Evolutionary conservation across 2,797 vertebrate species (phyloP).

Genomic region (Chaetodon trifasciatus): DNA sequence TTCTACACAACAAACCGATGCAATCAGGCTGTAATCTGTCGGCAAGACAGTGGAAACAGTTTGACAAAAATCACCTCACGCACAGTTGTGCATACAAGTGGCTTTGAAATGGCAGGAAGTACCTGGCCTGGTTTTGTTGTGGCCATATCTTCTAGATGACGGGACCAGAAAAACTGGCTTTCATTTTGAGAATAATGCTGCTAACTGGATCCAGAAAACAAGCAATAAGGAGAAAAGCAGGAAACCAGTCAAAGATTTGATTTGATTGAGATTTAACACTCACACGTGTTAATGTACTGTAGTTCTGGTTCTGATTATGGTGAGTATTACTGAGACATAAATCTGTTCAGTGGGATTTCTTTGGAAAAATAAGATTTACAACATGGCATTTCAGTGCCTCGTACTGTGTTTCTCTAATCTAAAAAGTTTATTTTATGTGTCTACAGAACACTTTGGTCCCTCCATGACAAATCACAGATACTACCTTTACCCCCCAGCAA

Average conservation of each 20-base stretch:
- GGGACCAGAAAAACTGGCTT: constrained; percentile 11
- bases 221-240: constrained; percentile 7
- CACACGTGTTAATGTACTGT: background rate
- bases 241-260: background rate
- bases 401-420: background rate
- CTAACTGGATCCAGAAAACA: constrained; percentile 15
- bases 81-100: background rate
- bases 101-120: constrained; percentile 29
- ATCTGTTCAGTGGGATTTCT: too few species aligned
- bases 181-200: constrained; percentile 14
- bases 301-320: background rate
- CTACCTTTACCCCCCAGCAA: too few species aligned
- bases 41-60: constrained; percentile 22
- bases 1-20: constrained; percentile 6
- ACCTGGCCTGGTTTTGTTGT: constrained; percentile 28
- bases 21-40: background rate
- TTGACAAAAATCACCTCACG: constrained; percentile 6
- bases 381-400: background rate
- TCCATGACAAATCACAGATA: background rate
- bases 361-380: background rate
- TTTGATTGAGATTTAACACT: background rate
- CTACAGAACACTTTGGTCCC: background rate
- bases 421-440: background rate
- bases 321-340: background rate
- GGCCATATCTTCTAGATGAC: constrained; percentile 21